Evolutionary conservation across 2,113 vertebrate genomes (phyloP).

Genomic region (Pelobates fuscus): DNA sequence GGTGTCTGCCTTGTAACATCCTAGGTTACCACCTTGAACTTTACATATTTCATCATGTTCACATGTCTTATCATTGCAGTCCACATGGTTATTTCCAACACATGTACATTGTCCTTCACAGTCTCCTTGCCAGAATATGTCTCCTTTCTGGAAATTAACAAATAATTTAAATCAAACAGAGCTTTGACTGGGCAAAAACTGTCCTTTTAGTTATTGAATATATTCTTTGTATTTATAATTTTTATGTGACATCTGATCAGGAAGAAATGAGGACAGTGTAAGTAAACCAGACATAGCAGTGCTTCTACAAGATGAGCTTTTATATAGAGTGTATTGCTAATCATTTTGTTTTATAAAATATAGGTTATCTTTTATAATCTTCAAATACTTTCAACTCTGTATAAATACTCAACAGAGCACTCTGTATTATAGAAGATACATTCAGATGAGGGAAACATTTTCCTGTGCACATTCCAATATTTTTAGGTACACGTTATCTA

Average conservation of each 20-base stretch:
- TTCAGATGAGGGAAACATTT: no score
- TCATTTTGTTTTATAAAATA: no score
- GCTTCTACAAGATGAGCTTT: no score
- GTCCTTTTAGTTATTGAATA: no score
- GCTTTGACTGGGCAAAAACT: neutral
- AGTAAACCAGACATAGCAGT: neutral
- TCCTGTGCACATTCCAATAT: no score
- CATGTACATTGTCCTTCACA: conserved; percentile 73
- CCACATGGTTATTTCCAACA: conserved; percentile 57
- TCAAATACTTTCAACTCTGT: no score
- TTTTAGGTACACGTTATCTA: no score
- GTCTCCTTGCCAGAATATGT: conserved; percentile 58
- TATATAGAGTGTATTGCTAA: no score
- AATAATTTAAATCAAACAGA: neutral
- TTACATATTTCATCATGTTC: conserved; percentile 69
- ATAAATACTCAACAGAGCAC: no score
- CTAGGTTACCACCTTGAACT: conserved; percentile 60
- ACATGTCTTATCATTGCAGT: conserved; percentile 66
- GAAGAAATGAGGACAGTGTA: neutral
- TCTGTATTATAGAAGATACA: no score
- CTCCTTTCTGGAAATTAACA: conserved; percentile 65
- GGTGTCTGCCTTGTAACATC: conserved; percentile 63
- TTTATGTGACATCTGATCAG: neutral
- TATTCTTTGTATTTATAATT: no score
- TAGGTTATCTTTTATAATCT: no score